Percentiles rank a stretch among this genome's conserved stretches.
Conservation (phyloP, 2,113 vertebrate species). For the Nymphicus hollandicus region DNA sequence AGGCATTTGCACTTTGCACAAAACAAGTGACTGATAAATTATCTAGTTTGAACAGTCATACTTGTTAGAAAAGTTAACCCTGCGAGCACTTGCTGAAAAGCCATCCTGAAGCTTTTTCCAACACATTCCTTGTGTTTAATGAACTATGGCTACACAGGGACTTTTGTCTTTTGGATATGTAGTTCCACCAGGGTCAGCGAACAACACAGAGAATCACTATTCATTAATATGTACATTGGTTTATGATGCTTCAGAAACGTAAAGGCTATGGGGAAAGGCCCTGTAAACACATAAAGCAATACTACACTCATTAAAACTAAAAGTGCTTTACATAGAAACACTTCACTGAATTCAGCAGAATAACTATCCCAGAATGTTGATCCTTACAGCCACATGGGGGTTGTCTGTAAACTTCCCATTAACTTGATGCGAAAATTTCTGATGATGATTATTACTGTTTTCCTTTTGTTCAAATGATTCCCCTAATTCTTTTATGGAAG, state of each 20-base stretch:
- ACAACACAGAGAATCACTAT: neutral
- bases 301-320: neutral
- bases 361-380: neutral
- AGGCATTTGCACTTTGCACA: neutral
- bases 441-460: neutral
- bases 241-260: neutral
- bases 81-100: neutral
- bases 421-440: neutral
- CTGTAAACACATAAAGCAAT: neutral
- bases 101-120: neutral
- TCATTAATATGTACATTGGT: neutral
- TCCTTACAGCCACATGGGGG: neutral
- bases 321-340: neutral
- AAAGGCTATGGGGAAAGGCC: too few relatives aligned
- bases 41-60: neutral
- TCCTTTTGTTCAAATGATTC: neutral
- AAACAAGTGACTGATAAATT: neutral
- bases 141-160: neutral
- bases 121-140: neutral
- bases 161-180: neutral
- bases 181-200: neutral
- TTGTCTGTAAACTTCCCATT: neutral
- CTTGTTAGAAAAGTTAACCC: neutral
- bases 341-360: neutral
- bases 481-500: neutral